Conservation (phyloP, 2,888 invertebrate genomes). For the Agrochola circellaris region DNA sequence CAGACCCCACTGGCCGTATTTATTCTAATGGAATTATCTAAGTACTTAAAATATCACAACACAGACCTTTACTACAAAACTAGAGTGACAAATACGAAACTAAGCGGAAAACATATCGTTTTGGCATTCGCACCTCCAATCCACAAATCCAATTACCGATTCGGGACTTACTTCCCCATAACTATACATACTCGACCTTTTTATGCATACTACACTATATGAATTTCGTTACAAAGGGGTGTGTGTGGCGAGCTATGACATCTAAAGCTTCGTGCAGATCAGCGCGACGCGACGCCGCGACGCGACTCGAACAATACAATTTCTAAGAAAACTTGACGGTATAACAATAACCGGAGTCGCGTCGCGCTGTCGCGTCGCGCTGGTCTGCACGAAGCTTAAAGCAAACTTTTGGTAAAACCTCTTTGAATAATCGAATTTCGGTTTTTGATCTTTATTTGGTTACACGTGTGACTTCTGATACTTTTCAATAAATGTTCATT, state of each 20-base stretch:
- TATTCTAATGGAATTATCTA: neutral
- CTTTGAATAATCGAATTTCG: slow-evolving; percentile 25
- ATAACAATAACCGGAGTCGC: too few species aligned
- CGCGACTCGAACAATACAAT: too few species aligned
- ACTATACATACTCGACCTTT: slow-evolving; percentile 46
- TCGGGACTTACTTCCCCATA: slow-evolving; percentile 45
- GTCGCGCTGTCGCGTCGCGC: too few species aligned
- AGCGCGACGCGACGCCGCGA: too few species aligned
- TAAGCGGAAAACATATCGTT: slow-evolving; percentile 37
- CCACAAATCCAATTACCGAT: slow-evolving; percentile 52
- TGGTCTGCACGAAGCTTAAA: too few species aligned
- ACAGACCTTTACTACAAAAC: slow-evolving; percentile 7
- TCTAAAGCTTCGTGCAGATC: too few species aligned
- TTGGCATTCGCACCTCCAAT: slow-evolving; percentile 34
- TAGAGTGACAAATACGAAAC: slow-evolving; percentile 9
- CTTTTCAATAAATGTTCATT: neutral
- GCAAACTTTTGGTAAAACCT: slow-evolving; percentile 27
- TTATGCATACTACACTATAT: slow-evolving; percentile 51
- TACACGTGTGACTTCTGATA: neutral
- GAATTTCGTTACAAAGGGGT: slow-evolving; percentile 39
- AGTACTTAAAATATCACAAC: neutral
- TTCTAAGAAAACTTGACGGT: too few species aligned
- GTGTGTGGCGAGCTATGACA: slow-evolving; percentile 19
- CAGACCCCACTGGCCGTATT: neutral
- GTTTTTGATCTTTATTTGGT: slow-evolving; percentile 14